Evolutionary conservation across 2,888 invertebrate genomes (phyloP).

Genomic region (Synergus umbraculus): DNA sequence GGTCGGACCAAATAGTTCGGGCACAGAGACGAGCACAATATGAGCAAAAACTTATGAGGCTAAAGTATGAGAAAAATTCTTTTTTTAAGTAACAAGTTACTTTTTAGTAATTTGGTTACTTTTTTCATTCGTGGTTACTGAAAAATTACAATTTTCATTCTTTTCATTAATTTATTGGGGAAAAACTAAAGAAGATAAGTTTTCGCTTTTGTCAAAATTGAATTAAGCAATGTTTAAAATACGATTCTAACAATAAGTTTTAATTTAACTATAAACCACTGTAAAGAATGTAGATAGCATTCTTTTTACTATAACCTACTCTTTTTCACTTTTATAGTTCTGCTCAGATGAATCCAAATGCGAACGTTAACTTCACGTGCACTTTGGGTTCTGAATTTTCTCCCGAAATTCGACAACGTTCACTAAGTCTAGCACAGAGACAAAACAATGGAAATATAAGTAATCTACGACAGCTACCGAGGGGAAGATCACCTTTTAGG

Average conservation of each 20-base stretch:
- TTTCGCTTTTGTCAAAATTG: too few relatives aligned
- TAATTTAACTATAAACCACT: background rate
- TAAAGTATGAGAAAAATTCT: constrained; percentile 65
- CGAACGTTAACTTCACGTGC: constrained; percentile 70
- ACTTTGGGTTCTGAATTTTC: constrained; percentile 47
- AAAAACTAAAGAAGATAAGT: too few relatives aligned
- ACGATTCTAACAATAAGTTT: background rate
- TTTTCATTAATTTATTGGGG: too few relatives aligned
- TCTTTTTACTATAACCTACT: background rate
- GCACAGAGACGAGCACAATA: constrained; percentile 73
- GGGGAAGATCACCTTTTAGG: constrained; percentile 71
- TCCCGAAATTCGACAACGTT: constrained; percentile 59
- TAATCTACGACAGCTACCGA: constrained; percentile 61
- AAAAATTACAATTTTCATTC: too few relatives aligned
- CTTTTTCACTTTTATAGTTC: constrained; percentile 61
- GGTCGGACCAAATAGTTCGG: constrained; percentile 73
- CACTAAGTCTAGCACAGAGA: constrained; percentile 58
- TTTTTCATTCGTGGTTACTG: too few relatives aligned
- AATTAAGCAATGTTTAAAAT: too few relatives aligned
- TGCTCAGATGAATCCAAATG: constrained; percentile 62
- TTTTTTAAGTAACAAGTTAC: too few relatives aligned
- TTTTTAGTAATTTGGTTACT: too few relatives aligned
- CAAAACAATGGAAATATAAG: constrained; percentile 56
- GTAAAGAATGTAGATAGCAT: background rate
- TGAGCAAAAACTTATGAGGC: constrained; percentile 73